A percentile compares a stretch with the other conserved stretches of the same genome.
Evolutionary conservation across 2,888 invertebrate species (phyloP).

Genomic region (Tyria jacobaeae): DNA sequence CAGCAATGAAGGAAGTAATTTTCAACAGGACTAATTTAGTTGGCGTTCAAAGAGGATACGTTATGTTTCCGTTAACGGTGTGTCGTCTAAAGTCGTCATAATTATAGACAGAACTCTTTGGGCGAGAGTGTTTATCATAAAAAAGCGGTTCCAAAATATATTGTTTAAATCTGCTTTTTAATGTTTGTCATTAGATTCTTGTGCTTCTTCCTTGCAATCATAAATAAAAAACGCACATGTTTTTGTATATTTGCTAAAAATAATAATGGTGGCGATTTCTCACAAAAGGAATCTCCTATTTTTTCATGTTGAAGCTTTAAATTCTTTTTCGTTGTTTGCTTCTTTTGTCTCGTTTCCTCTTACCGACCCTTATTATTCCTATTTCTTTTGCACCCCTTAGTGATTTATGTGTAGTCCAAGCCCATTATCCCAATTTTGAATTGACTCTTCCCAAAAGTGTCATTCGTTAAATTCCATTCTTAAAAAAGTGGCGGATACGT

Average conservation of each 20-base stretch:
- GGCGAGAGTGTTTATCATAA: slow-evolving; percentile 23
- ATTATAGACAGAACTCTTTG: slow-evolving; percentile 46
- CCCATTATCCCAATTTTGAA: slow-evolving; percentile 68
- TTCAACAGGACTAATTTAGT: slow-evolving; percentile 72
- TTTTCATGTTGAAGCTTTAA: slow-evolving; percentile 42
- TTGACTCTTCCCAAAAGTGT: slow-evolving; percentile 70
- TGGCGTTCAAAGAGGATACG: slow-evolving; percentile 64
- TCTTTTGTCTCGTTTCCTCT: slow-evolving; percentile 64
- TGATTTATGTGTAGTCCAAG: slow-evolving; percentile 73
- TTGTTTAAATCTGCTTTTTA: slow-evolving; percentile 14
- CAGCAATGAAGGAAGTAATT: slow-evolving; percentile 65
- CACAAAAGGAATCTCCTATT: slow-evolving; percentile 18
- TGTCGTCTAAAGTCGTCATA: slow-evolving; percentile 56
- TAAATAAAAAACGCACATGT: neutral
- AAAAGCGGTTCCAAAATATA: neutral
- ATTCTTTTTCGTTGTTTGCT: slow-evolving; percentile 67
- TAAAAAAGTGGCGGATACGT: slow-evolving; percentile 77
- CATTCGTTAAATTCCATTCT: slow-evolving; percentile 77
- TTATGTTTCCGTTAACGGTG: slow-evolving; percentile 68
- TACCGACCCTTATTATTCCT: slow-evolving; percentile 52
- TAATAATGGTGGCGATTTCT: slow-evolving; percentile 20
- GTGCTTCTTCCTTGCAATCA: neutral
- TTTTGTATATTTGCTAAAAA: neutral
- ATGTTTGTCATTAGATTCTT: neutral
- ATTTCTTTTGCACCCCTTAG: slow-evolving; percentile 72